These are phyloP conservation scores for Siniperca knerii DNA, from an alignment of 2,113 vertebrate species.

Conservation along the genomic window DNA sequence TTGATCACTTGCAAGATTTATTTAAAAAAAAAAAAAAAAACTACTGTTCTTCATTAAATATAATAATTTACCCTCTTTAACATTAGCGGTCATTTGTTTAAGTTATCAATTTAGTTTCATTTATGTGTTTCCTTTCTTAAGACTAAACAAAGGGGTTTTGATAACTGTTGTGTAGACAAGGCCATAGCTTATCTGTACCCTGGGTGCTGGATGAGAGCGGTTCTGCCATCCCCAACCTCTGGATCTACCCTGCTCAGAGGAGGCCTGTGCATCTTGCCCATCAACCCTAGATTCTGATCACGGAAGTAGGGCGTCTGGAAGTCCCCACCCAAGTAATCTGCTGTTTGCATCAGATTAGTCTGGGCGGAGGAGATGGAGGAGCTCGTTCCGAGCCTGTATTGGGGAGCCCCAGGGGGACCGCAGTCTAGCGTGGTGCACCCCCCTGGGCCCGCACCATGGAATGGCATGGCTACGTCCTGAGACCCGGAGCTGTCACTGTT, in stretches of 20 bases:
- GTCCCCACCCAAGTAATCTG: conserved; percentile 98
- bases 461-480: conserved; percentile 95
- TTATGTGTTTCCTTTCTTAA: conserved; percentile 80
- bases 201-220: conserved; percentile 96
- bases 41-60: conserved; percentile 83
- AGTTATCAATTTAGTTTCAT: conserved; percentile 74
- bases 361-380: conserved; percentile 84
- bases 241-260: conserved; percentile 90
- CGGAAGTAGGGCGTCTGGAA: conserved; percentile 98
- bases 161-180: conserved; percentile 81
- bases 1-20: conserved; percentile 86
- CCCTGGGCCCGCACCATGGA: conserved; percentile 90
- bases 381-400: conserved; percentile 91
- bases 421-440: conserved; percentile 91
- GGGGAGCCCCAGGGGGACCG: conserved; percentile 86
- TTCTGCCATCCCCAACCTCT: conserved; percentile 91
- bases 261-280: conserved; percentile 96
- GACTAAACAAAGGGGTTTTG: conserved; percentile 82
- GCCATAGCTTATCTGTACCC: conserved; percentile 98
- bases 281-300: conserved; percentile 95
- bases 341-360: conserved; percentile 95
- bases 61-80: conserved; percentile 82
- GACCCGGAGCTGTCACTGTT: conserved; percentile 99
- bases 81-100: conserved; percentile 79
- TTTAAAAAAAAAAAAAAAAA: conserved; percentile 52